A percentile compares a stretch with the other conserved stretches of the same genome.
Conservation (phyloP, 2,888 invertebrate species). For the Dinocampus coccinellae region DNA sequence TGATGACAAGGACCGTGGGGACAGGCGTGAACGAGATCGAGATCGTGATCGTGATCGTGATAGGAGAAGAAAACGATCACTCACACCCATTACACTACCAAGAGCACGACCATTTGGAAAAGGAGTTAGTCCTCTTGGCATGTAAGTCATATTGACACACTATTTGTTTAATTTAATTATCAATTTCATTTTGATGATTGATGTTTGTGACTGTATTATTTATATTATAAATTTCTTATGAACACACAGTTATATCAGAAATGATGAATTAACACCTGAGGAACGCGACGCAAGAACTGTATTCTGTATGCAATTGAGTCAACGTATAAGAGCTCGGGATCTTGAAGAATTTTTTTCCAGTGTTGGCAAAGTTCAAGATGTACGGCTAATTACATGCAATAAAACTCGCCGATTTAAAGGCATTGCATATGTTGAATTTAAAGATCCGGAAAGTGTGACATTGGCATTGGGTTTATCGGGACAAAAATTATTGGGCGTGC, state of each 20-base stretch:
- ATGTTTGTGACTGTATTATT: constrained; percentile 2
- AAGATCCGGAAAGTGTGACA: constrained; percentile 97
- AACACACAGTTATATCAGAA: constrained; percentile 49
- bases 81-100: constrained; percentile 66
- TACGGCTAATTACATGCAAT: constrained; percentile 97
- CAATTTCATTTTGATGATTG: not conserved
- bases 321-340: constrained; percentile 92
- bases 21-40: constrained; percentile 56
- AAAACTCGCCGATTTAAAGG: constrained; percentile 99
- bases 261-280: constrained; percentile 88
- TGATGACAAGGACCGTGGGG: constrained; percentile 45
- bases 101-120: constrained; percentile 69
- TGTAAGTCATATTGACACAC: no score
- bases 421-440: constrained; percentile 99
- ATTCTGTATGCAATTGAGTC: constrained; percentile 98
- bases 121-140: constrained; percentile 67
- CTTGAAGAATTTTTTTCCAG: constrained; percentile 99
- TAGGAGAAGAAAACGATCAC: constrained; percentile 67
- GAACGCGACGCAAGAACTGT: constrained; percentile 99
- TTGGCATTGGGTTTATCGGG: constrained; percentile 96
- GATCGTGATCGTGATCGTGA: constrained; percentile 65
- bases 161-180: not conserved
- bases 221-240: not conserved
- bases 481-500: constrained; percentile 94
- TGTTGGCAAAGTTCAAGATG: constrained; percentile 98